Conservation (phyloP, 2,797 vertebrate species). For the Mus caroli region DNA sequence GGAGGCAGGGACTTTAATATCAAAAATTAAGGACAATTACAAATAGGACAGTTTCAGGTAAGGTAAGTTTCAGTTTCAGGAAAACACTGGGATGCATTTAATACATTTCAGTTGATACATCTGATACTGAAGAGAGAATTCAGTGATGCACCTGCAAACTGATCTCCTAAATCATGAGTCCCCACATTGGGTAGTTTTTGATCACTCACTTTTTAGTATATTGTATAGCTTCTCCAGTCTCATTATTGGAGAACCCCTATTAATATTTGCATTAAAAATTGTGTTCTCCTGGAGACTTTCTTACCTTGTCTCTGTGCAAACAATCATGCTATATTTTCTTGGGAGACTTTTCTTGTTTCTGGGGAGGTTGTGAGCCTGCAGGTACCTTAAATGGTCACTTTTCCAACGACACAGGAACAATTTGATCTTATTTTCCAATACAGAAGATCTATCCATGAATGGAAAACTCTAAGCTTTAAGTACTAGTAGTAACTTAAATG, state of each 20-base stretch:
- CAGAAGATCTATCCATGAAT: background rate
- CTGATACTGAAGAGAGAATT: background rate
- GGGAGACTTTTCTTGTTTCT: background rate
- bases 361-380: background rate
- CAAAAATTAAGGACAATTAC: background rate
- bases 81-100: background rate
- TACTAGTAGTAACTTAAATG: background rate
- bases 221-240: background rate
- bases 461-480: background rate
- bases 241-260: background rate
- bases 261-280: background rate
- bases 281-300: background rate
- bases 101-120: background rate
- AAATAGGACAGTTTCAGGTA: background rate
- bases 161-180: rapidly evolving
- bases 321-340: background rate
- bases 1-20: background rate
- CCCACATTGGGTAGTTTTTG: background rate
- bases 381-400: background rate
- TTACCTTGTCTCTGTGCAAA: background rate
- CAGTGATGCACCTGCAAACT: background rate
- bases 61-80: no score
- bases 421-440: background rate
- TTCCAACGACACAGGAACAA: background rate
- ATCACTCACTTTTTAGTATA: background rate